These are phyloP conservation scores for Pseudochaenichthys georgianus DNA, from an alignment of 2,797 vertebrate species.

Conservation along the genomic window DNA sequence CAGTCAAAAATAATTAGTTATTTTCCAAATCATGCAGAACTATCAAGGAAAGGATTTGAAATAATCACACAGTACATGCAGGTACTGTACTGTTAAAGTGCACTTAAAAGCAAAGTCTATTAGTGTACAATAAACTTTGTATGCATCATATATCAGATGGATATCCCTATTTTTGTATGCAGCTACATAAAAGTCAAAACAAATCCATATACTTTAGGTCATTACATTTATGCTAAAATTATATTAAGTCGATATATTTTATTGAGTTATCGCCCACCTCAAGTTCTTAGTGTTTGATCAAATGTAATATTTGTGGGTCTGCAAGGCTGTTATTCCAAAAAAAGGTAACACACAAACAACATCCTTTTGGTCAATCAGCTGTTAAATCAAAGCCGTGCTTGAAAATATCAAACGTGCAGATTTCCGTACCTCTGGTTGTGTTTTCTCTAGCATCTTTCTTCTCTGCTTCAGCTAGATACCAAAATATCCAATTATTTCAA, in stretches of 20 bases:
- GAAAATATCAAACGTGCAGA: constrained; percentile 12
- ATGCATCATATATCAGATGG: too few species aligned
- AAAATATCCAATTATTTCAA: not conserved
- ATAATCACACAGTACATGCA: not conserved
- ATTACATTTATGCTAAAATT: too few species aligned
- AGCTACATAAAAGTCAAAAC: too few species aligned
- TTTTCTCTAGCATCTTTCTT: constrained; percentile 40
- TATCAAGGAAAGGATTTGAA: too few species aligned
- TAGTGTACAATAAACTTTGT: too few species aligned
- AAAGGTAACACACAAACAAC: not conserved
- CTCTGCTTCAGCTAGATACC: constrained; percentile 6
- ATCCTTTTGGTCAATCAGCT: not conserved
- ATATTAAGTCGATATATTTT: too few species aligned
- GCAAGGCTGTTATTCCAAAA: not conserved
- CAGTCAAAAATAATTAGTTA: too few species aligned
- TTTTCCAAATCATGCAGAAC: too few species aligned
- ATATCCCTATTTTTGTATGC: too few species aligned
- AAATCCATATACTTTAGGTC: too few species aligned
- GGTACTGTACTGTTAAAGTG: not conserved
- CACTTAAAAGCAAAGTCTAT: too few species aligned
- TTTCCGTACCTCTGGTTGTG: constrained; percentile 60
- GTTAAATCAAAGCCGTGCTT: not conserved
- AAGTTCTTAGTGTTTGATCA: not conserved
- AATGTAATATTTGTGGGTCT: not conserved
- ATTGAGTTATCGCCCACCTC: not conserved